phyloP scores from a whole-genome alignment of 1,140 invertebrate species.

The Leptopilina boulardi region DNA sequence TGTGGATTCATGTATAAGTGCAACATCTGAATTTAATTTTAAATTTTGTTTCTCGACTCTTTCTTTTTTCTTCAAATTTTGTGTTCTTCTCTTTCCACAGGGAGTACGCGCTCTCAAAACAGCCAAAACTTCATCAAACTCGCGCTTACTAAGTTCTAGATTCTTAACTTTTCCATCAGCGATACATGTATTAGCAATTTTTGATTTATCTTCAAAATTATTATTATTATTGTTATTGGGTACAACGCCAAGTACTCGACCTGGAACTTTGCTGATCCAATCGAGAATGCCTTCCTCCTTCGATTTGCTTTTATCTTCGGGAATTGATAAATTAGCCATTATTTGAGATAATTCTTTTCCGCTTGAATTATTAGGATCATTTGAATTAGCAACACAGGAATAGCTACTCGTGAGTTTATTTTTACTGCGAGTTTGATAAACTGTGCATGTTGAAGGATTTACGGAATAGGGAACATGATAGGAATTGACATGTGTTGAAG shows the following conservation, averaged over 20 bases:
- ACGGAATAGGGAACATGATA: conserved; percentile 33
- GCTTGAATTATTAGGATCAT: conserved; percentile 15
- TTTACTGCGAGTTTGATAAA: conserved; percentile 55
- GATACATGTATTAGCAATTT: conserved; percentile 37
- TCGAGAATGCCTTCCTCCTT: conserved; percentile 67
- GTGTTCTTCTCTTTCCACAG: conserved; percentile 58
- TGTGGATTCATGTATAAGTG: neutral
- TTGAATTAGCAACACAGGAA: neutral
- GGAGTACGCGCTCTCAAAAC: conserved; percentile 70
- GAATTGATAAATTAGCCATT: conserved; percentile 67
- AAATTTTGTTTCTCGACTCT: conserved; percentile 64
- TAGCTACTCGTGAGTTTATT: conserved; percentile 46
- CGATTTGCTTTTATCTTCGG: conserved; percentile 61
- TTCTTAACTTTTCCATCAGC: conserved; percentile 63
- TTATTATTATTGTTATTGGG: conserved; percentile 40
- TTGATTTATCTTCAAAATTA: conserved; percentile 55
- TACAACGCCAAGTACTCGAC: conserved; percentile 58
- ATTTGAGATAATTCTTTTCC: conserved; percentile 62
- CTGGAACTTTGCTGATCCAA: conserved; percentile 68
- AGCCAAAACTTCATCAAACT: conserved; percentile 75
- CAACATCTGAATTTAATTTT: neutral
- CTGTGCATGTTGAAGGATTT: conserved; percentile 54
- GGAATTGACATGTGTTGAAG: conserved; percentile 55
- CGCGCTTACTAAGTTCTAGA: conserved; percentile 73
- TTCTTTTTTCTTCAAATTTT: conserved; percentile 59